phyloP scores from a whole-genome alignment of 1,140 invertebrate species.

The Pseudoatta argentina region DNA sequence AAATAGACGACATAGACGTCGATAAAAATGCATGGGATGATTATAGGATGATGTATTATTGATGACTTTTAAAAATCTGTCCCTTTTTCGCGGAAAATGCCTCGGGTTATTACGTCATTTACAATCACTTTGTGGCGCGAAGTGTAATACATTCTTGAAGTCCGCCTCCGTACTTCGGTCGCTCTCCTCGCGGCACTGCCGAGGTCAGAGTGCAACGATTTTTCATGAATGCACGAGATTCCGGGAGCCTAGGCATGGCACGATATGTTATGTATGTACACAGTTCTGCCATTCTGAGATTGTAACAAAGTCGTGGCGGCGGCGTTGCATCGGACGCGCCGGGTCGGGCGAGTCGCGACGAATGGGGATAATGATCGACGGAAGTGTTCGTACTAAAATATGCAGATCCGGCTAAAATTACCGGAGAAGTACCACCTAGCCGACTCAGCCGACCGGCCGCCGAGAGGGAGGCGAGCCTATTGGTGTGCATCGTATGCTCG shows the following conservation, averaged over 20 bases:
- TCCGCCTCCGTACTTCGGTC: conserved; percentile 27
- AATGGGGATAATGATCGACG: conserved; percentile 85
- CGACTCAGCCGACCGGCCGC: conserved; percentile 36
- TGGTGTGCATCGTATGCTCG: conserved; percentile 54
- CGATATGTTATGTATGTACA: background rate
- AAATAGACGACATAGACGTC: background rate
- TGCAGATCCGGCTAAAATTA: conserved; percentile 85
- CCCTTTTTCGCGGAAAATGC: background rate
- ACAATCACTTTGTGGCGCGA: conserved; percentile 19
- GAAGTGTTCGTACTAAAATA: conserved; percentile 86
- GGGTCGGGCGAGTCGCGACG: conserved; percentile 61
- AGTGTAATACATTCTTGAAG: conserved; percentile 7
- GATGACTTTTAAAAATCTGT: background rate
- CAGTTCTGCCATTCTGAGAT: conserved; percentile 36
- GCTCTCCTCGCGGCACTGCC: conserved; percentile 19
- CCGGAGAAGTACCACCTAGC: conserved; percentile 78
- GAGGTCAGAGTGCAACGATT: conserved; percentile 69
- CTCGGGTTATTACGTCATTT: background rate
- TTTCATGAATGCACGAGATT: conserved; percentile 62
- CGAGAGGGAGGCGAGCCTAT: conserved; percentile 32
- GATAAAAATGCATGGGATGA: background rate
- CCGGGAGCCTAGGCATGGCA: conserved; percentile 39
- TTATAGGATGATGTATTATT: no score
- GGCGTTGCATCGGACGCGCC: conserved; percentile 40
- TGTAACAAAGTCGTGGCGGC: conserved; percentile 55